Conservation (phyloP, 2,888 invertebrate genomes). For the Acrobasis consociella region DNA sequence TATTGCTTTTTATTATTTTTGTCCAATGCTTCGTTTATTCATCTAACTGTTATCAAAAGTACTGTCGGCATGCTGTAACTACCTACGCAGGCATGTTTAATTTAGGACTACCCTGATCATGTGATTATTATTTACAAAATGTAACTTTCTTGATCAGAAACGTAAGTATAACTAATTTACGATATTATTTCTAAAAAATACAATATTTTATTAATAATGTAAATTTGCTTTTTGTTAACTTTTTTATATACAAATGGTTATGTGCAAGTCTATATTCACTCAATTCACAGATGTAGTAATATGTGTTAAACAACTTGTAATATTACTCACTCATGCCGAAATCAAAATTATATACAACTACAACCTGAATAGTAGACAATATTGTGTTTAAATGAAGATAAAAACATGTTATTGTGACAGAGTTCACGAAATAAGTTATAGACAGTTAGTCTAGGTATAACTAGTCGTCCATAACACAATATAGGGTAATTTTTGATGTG, state of each 20-base stretch:
- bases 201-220: not conserved
- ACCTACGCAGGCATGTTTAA: conserved; percentile 22
- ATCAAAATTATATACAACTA: conserved; percentile 17
- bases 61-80: conserved; percentile 20
- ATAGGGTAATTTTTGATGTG: conserved; percentile 11
- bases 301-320: conserved; percentile 3
- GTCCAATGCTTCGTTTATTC: conserved; percentile 16
- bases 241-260: not conserved
- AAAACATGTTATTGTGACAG: not conserved
- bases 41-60: conserved; percentile 6
- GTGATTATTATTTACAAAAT: not conserved
- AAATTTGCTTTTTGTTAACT: not conserved
- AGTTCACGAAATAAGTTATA: not conserved
- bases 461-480: not conserved
- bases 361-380: not conserved
- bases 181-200: conserved; percentile 21
- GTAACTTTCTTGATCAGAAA: not conserved
- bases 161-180: not conserved
- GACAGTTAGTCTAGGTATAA: not conserved
- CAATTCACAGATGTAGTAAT: conserved; percentile 4
- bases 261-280: conserved; percentile 6
- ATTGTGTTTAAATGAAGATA: not conserved
- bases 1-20: not conserved
- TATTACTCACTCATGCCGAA: conserved; percentile 9
- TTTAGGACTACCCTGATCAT: not conserved